phyloP scores from a whole-genome alignment of 2,113 vertebrate genomes.

The Chaetura pelagica region DNA sequence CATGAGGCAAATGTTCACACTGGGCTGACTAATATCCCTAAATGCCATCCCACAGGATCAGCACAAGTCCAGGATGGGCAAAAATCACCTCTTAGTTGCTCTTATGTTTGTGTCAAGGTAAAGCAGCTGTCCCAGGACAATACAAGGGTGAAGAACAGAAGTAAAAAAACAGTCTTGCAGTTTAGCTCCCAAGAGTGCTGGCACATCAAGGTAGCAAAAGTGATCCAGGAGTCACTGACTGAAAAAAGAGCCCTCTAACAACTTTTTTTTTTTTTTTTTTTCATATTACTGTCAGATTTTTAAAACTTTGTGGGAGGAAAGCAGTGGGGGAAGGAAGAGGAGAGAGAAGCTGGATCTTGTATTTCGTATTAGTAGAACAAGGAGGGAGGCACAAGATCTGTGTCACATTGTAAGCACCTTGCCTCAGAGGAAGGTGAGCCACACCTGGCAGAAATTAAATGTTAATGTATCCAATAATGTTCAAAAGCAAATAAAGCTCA shows the following conservation, averaged over 20 bases:
- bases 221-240: neutral
- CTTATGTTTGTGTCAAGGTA: neutral
- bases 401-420: neutral
- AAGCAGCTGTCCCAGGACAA: neutral
- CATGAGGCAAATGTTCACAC: neutral
- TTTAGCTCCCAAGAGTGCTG: neutral
- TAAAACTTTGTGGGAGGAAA: conserved; percentile 15
- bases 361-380: conserved; percentile 5
- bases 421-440: conserved; percentile 22
- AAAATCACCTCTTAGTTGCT: neutral
- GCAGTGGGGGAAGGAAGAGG: neutral
- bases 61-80: neutral
- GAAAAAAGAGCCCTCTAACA: neutral
- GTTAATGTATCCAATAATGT: conserved; percentile 37
- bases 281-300: conserved; percentile 12
- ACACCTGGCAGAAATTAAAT: conserved; percentile 46
- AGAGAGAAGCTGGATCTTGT: conserved; percentile 23
- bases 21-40: neutral
- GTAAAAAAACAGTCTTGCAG: neutral
- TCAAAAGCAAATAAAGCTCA: conserved; percentile 22
- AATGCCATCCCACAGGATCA: neutral
- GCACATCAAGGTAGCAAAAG: neutral
- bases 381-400: neutral
- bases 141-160: neutral
- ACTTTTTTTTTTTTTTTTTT: neutral